Conservation (phyloP, 1,140 invertebrate genomes). For the Phenacoccus solenopsis region DNA sequence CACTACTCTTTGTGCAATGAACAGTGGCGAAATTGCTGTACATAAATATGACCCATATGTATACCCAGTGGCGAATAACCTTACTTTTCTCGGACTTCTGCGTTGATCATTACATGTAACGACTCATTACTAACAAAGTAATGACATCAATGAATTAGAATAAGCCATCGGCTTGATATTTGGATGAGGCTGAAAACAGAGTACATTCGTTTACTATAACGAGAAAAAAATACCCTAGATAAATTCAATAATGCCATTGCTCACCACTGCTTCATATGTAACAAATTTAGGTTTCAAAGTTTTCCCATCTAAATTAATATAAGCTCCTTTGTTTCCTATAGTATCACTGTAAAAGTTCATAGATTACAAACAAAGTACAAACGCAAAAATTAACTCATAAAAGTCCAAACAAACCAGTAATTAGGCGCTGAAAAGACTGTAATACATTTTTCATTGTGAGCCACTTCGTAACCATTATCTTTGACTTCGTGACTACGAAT, state of each 20-base stretch:
- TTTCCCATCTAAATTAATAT: conserved; percentile 87
- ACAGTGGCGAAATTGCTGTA: no score
- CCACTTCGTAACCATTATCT: conserved; percentile 86
- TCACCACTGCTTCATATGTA: conserved; percentile 85
- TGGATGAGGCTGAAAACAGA: conserved; percentile 78
- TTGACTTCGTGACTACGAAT: conserved; percentile 98
- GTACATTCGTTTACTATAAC: no score
- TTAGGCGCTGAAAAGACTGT: conserved; percentile 97
- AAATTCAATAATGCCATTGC: conserved; percentile 29
- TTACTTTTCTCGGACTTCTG: no score
- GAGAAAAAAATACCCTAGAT: neutral
- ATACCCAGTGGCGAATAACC: no score
- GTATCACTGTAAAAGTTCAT: conserved; percentile 68
- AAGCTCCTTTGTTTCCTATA: conserved; percentile 96
- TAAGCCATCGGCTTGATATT: conserved; percentile 94
- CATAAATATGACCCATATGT: no score
- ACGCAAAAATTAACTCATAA: neutral
- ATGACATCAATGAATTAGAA: conserved; percentile 54
- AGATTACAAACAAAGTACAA: neutral
- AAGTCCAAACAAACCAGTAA: conserved; percentile 65
- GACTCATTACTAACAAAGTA: neutral
- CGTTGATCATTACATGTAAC: no score
- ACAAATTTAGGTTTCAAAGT: conserved; percentile 81
- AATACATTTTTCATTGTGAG: conserved; percentile 87
- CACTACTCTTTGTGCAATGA: no score